Evolutionary conservation across 2,888 invertebrate genomes (phyloP), one percentile per base, ranked within the genome.

Genomic region (Isotomurus palustris): DNA sequence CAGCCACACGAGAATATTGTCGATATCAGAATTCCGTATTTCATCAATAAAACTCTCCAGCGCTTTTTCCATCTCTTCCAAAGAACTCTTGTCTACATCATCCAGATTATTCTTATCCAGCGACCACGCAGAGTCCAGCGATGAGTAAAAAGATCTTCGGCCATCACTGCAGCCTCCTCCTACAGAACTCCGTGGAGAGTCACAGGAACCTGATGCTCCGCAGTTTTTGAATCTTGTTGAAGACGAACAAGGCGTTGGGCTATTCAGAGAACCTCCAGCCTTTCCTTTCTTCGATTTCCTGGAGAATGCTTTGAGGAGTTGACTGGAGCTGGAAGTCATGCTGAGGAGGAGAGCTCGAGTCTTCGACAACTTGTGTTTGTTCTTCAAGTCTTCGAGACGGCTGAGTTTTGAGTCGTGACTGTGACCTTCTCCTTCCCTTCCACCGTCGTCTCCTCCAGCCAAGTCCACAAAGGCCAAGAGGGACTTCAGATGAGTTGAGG

Each of bases 11-110:
- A 55, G 50, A 27, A 67, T 58, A 6, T 60, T 56, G 10, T 60
- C 58, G 28, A 64, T 59, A 38, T 64, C 62, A 3, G 58, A 60
- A 28, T 47, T 38, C 35, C 60, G 60, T 28, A 69, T 62, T 28
- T 64, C 62, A 22, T 64, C 58, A 6, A 69, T 38, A 44, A 58
- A 67, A 2, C 54, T 48, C 17, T 64, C 60, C 6, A 69, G 19
- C n/a, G 35, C 35, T 5, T 5, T 19, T 43, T 43, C 51, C 21
- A 60, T 40, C n/a, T n/a, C n/a, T n/a, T n/a, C n/a, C n/a, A n/a
- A n/a, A n/a, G n/a, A n/a, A n/a, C n/a, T n/a, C n/a, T n/a, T n/a
- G n/a, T 58, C 49, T 29, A 62, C 51, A 19, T 60, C 40, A 8
- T 62, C 57, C 8, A 48, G 41, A 45, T 53, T 43, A 24, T 41